Evolutionary conservation across 1,140 invertebrate species (phyloP).

Genomic region (Drosophila nebulosa): DNA sequence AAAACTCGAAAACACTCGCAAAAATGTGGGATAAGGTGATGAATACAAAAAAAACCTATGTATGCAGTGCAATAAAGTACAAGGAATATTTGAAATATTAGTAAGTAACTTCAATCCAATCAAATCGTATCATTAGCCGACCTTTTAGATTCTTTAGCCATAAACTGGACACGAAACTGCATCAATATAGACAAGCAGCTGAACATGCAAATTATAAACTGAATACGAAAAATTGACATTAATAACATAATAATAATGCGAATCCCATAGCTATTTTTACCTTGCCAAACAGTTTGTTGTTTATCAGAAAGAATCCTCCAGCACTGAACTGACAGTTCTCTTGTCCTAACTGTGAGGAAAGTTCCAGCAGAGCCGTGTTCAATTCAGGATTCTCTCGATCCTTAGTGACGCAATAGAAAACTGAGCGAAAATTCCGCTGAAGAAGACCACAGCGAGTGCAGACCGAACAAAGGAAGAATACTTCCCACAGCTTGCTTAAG

Average conservation of each 20-base stretch:
- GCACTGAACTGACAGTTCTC: slow-evolving; percentile 48
- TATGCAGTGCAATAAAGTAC: too few species aligned
- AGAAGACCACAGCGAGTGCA: slow-evolving; percentile 39
- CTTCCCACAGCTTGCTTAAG: slow-evolving; percentile 31
- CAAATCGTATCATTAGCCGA: neutral
- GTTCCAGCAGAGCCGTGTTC: slow-evolving; percentile 16
- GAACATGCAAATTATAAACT: slow-evolving; percentile 58
- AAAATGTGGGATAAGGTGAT: too few species aligned
- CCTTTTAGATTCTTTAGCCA: neutral
- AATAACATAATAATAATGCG: neutral
- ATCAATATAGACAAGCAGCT: slow-evolving; percentile 58
- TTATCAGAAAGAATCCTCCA: slow-evolving; percentile 44
- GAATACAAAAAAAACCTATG: too few species aligned
- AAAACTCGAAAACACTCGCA: too few species aligned
- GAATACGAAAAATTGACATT: rapidly evolving
- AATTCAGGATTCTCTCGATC: slow-evolving; percentile 38
- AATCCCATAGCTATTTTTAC: slow-evolving; percentile 6
- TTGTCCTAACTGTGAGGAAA: slow-evolving; percentile 48
- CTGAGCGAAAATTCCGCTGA: slow-evolving; percentile 28
- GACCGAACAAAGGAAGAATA: slow-evolving; percentile 33
- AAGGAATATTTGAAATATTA: too few species aligned
- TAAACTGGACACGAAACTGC: slow-evolving; percentile 47
- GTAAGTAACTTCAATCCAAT: too few species aligned
- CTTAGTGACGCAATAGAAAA: slow-evolving; percentile 29
- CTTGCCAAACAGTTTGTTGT: slow-evolving; percentile 51